phyloP scores from a whole-genome alignment of 2,797 vertebrate species.

The Myripristis murdjan region DNA sequence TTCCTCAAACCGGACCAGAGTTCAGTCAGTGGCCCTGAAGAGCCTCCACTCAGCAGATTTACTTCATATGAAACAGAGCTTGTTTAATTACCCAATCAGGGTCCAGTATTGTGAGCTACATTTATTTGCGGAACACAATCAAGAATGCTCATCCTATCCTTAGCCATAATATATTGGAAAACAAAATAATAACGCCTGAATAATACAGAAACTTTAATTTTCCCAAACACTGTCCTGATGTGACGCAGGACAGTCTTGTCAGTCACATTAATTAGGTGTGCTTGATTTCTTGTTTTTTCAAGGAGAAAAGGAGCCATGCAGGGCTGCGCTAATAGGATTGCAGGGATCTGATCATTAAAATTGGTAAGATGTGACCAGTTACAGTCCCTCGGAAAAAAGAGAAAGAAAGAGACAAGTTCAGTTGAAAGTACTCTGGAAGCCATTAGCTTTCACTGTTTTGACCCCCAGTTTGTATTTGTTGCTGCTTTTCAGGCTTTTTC shows the following conservation, averaged over 20 bases:
- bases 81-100: conserved; percentile 14
- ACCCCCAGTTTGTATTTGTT: not conserved
- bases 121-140: conserved; percentile 34
- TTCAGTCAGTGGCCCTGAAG: too few relatives aligned
- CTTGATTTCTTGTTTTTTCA: conserved; percentile 25
- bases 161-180: conserved; percentile 22
- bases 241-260: conserved; percentile 29
- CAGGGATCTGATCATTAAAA: conserved; percentile 16
- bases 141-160: conserved; percentile 26
- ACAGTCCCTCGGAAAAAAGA: too few relatives aligned
- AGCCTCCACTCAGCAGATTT: too few relatives aligned
- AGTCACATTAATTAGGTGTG: conserved; percentile 43
- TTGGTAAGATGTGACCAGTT: too few relatives aligned
- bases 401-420: too few relatives aligned
- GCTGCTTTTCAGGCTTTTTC: conserved; percentile 41
- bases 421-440: conserved; percentile 5
- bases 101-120: conserved; percentile 24
- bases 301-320: conserved; percentile 6
- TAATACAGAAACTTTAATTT: conserved; percentile 43
- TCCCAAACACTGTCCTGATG: conserved; percentile 12
- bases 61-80: conserved; percentile 26
- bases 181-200: conserved; percentile 51
- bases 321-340: conserved; percentile 13
- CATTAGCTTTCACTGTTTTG: conserved; percentile 6
- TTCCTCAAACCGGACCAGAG: not conserved